Evolutionary conservation across 1,140 invertebrate species (phyloP).

Genomic region (Leptopilina clavipes): DNA sequence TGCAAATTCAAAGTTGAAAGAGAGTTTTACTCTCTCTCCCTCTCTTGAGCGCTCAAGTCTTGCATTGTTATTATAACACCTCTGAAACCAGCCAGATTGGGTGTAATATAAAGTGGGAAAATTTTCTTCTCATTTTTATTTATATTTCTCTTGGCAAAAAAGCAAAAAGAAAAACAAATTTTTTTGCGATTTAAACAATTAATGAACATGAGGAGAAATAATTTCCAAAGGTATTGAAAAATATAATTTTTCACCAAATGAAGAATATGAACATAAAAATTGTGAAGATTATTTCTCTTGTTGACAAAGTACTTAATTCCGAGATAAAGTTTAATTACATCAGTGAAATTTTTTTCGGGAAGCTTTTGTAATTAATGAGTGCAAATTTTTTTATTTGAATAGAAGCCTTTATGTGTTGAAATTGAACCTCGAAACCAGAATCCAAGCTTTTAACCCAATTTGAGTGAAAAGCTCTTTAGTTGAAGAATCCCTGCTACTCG

Average conservation of each 20-base stretch:
- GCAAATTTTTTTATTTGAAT: background rate
- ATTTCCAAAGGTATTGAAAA: no score
- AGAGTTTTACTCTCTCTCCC: conserved; percentile 37
- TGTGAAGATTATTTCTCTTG: no score
- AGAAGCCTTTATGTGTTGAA: conserved; percentile 12
- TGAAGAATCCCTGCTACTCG: background rate
- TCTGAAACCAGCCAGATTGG: background rate
- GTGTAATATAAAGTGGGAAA: conserved; percentile 5
- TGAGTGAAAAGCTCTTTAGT: conserved; percentile 29
- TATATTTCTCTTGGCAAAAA: background rate
- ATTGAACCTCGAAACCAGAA: background rate
- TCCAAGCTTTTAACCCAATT: conserved; percentile 33
- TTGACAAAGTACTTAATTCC: background rate
- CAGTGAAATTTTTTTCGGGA: background rate
- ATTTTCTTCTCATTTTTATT: background rate
- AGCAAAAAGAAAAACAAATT: no score
- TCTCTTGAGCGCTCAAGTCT: conserved; percentile 19
- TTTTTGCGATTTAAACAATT: no score
- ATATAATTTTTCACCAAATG: no score
- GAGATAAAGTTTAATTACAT: background rate
- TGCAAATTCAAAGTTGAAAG: conserved; percentile 41
- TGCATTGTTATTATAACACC: background rate
- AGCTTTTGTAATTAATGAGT: background rate
- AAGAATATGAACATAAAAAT: no score
- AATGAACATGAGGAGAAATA: no score